Evolutionary conservation across 1,140 invertebrate species (phyloP).

Genomic region (Drosophila cardini): DNA sequence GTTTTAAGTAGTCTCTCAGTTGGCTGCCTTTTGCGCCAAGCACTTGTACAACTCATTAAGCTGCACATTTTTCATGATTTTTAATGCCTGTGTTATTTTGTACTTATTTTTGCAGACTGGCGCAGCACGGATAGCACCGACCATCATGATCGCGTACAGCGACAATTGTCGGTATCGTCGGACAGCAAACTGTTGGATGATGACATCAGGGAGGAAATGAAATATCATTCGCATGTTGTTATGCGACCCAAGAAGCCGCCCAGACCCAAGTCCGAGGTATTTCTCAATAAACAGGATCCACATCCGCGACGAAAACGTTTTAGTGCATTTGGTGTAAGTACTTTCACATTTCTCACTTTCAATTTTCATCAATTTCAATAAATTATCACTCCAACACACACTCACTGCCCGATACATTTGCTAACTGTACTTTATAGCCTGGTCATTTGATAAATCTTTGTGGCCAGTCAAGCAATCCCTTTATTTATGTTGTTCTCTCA

Average conservation of each 20-base stretch:
- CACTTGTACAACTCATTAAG: conserved; percentile 68
- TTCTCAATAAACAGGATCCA: conserved; percentile 88
- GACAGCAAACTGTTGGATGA: conserved; percentile 95
- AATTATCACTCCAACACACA: conserved; percentile 18
- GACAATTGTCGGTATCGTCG: conserved; percentile 94
- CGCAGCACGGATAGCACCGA: conserved; percentile 88
- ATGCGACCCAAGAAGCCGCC: conserved; percentile 94
- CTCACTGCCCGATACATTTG: not conserved
- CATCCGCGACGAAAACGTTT: conserved; percentile 92
- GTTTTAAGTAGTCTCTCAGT: conserved; percentile 54
- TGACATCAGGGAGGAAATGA: conserved; percentile 91
- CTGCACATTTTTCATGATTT: conserved; percentile 49
- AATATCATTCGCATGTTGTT: conserved; percentile 89
- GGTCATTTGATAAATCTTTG: conserved; percentile 42
- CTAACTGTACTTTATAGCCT: conserved; percentile 40
- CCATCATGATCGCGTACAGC: conserved; percentile 91
- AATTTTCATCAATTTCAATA: conserved; percentile 33
- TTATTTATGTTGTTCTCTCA: conserved; percentile 15
- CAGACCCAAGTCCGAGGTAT: conserved; percentile 94
- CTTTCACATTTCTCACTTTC: conserved; percentile 8
- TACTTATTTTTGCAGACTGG: conserved; percentile 88
- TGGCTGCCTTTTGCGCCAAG: conserved; percentile 26
- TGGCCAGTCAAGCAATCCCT: conserved; percentile 9
- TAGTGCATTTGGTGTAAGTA: conserved; percentile 95
- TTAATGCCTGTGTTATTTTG: conserved; percentile 2